phyloP scores from a whole-genome alignment of 2,113 vertebrate species.

The Zeus faber region DNA sequence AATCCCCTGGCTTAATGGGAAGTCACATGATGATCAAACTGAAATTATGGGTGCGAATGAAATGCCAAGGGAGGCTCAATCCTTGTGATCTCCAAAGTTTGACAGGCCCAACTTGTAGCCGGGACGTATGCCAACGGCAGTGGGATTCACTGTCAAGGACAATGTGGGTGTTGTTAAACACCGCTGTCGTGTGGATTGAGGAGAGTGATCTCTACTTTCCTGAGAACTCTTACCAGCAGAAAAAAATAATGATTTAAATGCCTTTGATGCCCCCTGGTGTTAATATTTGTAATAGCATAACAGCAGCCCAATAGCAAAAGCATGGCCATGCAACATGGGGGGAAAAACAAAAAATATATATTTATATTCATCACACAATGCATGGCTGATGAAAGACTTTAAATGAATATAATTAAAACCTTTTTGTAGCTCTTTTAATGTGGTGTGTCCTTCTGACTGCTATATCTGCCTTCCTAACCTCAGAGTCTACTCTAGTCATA shows the following conservation, averaged over 20 bases:
- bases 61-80: background rate
- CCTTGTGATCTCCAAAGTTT: slow-evolving; percentile 4
- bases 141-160: slow-evolving; percentile 1
- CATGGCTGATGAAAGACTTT: too few species aligned
- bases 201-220: background rate
- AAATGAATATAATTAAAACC: too few species aligned
- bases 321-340: too few species aligned
- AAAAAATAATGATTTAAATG: slow-evolving; percentile 2
- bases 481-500: too few species aligned
- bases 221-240: background rate
- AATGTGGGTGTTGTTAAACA: background rate
- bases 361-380: too few species aligned
- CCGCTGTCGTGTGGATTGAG: slow-evolving; percentile 7
- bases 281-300: too few species aligned
- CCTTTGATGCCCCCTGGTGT: slow-evolving; percentile 59
- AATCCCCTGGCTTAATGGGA: background rate
- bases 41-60: slow-evolving; percentile 2
- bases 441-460: too few species aligned
- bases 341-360: too few species aligned
- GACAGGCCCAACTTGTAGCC: slow-evolving; percentile 5
- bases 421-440: too few species aligned
- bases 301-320: too few species aligned
- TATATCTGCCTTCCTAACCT: too few species aligned
- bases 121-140: background rate
- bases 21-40: too few species aligned